Percentiles rank a stretch among this genome's conserved stretches.
These are phyloP conservation scores for Mallateleia sp. DNA, from an alignment of 2,888 invertebrate genomes.

Conservation along the genomic window DNA sequence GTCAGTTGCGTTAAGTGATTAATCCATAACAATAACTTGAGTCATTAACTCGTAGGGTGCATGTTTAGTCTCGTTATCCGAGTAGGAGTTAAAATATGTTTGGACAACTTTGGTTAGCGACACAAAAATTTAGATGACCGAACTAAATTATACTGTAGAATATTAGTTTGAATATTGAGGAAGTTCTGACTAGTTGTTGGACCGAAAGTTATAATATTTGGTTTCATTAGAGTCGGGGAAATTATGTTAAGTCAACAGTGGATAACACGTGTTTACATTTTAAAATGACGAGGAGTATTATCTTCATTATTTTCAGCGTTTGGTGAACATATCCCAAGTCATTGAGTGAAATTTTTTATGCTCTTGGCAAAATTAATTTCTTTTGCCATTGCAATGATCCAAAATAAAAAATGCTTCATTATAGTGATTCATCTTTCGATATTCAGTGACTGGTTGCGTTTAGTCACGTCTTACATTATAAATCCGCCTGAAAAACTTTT, in stretches of 20 bases:
- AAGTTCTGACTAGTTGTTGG: conserved; percentile 2
- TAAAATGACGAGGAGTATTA: not conserved
- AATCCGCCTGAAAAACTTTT: not conserved
- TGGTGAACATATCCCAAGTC: not conserved
- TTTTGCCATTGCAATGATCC: too few relatives aligned
- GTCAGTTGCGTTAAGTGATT: not conserved
- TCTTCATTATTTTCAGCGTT: not conserved
- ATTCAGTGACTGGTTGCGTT: not conserved
- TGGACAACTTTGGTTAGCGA: not conserved
- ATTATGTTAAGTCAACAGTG: not conserved
- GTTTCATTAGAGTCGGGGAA: not conserved
- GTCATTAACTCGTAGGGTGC: not conserved
- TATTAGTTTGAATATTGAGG: not conserved
- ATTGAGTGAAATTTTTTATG: too few relatives aligned
- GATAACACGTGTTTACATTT: not conserved
- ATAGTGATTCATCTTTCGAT: too few relatives aligned
- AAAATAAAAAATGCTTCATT: too few relatives aligned
- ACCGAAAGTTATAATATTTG: not conserved
- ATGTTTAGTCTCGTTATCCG: not conserved
- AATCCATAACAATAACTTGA: not conserved
- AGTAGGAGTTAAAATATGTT: conserved; percentile 1
- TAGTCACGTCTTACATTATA: not conserved
- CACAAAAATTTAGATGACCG: conserved; percentile 12
- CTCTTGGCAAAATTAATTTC: too few relatives aligned
- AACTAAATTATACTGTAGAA: not conserved